Percentiles rank a stretch among this genome's conserved stretches.
These are phyloP conservation scores for Potamilus streckersoni DNA, from an alignment of 1,140 invertebrate genomes.

Conservation along the genomic window DNA sequence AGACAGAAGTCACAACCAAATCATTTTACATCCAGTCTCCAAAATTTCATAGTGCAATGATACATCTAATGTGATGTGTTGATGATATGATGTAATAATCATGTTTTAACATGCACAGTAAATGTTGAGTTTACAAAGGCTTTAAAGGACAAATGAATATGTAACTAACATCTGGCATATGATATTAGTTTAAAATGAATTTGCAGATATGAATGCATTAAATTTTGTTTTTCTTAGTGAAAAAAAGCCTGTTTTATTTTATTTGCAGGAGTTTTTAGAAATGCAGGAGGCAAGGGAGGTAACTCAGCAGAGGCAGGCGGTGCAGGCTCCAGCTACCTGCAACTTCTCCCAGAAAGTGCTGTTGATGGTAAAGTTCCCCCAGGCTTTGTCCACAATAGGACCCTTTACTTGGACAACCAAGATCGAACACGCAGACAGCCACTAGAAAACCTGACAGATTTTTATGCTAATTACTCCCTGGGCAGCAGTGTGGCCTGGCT, in stretches of 20 bases:
- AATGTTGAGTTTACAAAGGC: too few relatives aligned
- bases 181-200: too few relatives aligned
- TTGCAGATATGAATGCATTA: too few relatives aligned
- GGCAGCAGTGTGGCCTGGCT: constrained; percentile 49
- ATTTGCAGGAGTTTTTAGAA: constrained; percentile 44
- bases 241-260: neutral
- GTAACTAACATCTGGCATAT: too few relatives aligned
- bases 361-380: constrained; percentile 7
- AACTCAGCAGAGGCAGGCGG: constrained; percentile 46
- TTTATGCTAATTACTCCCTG: constrained; percentile 29
- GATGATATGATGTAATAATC: too few relatives aligned
- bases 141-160: too few relatives aligned
- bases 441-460: constrained; percentile 37
- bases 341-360: constrained; percentile 37
- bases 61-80: too few relatives aligned
- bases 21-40: too few relatives aligned
- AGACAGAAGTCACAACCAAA: too few relatives aligned
- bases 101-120: too few relatives aligned
- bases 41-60: too few relatives aligned
- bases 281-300: constrained; percentile 42
- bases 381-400: constrained; percentile 42
- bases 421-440: constrained; percentile 30
- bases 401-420: constrained; percentile 47
- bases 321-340: constrained; percentile 53
- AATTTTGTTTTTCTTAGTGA: too few relatives aligned